These are phyloP conservation scores for Luscinia luscinia DNA, from an alignment of 2,797 vertebrate genomes.

Conservation along the genomic window DNA sequence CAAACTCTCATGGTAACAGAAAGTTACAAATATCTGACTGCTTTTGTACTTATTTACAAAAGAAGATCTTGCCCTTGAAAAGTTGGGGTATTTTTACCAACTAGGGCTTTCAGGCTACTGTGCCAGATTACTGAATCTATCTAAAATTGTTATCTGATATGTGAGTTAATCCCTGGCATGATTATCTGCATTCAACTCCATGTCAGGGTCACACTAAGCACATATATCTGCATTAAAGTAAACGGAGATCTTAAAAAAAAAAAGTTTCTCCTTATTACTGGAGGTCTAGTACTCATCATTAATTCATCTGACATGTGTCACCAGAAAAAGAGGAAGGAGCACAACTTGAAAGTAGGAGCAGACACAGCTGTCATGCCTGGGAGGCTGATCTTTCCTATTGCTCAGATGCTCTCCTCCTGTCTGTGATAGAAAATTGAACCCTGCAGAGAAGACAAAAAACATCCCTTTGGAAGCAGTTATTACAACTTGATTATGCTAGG, in stretches of 20 bases:
- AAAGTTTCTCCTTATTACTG: neutral
- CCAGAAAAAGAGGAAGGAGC: neutral
- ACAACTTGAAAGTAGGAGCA: neutral
- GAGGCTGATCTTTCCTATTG: neutral
- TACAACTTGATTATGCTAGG: constrained; percentile 15
- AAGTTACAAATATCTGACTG: neutral
- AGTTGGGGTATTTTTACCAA: neutral
- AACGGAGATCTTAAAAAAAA: neutral
- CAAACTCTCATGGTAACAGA: neutral
- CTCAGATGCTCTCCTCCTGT: neutral
- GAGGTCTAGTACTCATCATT: neutral
- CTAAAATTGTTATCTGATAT: neutral
- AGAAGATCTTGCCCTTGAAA: neutral
- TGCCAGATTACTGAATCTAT: neutral
- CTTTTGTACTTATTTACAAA: neutral
- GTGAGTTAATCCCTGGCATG: neutral
- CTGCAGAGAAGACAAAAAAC: constrained; percentile 24
- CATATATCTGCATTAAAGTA: neutral
- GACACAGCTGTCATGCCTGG: neutral
- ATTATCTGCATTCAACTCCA: neutral
- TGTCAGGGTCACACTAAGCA: neutral
- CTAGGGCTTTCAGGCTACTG: neutral
- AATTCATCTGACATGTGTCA: neutral
- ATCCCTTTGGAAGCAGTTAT: constrained; percentile 5
- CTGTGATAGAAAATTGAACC: neutral